Base-by-base conservation (phyloP, 2,797 vertebrate genomes). In the Leptodactylus fallax region DNA sequence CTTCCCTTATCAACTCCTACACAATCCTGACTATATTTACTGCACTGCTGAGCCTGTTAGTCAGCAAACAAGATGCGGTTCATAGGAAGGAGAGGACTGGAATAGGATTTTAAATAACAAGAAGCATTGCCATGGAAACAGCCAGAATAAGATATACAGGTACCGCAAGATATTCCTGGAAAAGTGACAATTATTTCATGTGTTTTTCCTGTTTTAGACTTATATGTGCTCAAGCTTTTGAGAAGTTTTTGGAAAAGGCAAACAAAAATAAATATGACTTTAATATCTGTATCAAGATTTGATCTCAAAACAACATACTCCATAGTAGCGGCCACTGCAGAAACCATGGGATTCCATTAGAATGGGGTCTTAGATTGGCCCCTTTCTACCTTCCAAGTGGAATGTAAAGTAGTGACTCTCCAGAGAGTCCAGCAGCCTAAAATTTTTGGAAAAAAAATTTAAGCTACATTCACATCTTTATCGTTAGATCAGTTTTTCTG, bases 51-150 rank as follows among this genome's bases (percentile, higher is more conserved):
- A 63, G 83, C 71, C 77, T 85, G 55, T 85, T 88, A 88, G 83
- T 88, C 87, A 74, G 83, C 87, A 88, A 88, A 88, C 87, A 88
- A 25, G 47, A 77, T 56, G 86, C 23, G 86, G 81, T 79, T 84
- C 72, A 78, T 19, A 25, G 27, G 55, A 77, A 84, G 74, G 81
- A 65, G 63, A 53, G 69, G 17, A 65, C 74, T 77, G 49, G 72
- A 53, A 47, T 14, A 27, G 63, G 51, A 71, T 85, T 85, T 77
- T 84, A 87, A 85, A 69, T 88, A 86, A 53, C 53, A 84, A 76
- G 7, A 27, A n/a, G 25, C 53, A 87, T 87, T 76, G 81, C 51
- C 87, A 85, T 88, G 82, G 87, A 80, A 88, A 88, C 87, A 81
- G 87, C 17, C 45, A 14, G 74, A 71, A 83, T 88, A 79, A 72